Evolutionary conservation across 2,888 invertebrate species (phyloP), one percentile per base, ranked within the genome.

Genomic region (Scaptomyza flava): DNA sequence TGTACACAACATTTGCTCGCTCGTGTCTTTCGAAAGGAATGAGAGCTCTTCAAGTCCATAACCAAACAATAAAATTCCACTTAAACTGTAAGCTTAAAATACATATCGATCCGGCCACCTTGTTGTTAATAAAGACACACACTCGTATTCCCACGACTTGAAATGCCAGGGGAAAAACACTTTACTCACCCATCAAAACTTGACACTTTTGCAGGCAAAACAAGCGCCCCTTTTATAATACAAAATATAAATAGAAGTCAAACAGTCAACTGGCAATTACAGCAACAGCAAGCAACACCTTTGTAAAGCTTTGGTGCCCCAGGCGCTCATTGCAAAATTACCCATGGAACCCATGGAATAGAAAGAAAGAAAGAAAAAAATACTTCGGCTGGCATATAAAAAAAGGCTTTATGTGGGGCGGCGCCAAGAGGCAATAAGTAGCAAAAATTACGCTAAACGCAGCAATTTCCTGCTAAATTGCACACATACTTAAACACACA

Each of bases 381-480:
- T 60, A 62, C 59, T 68, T 64, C 45, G 51, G 79, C 87, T 51
- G 68, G 57, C 58, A 75, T 68, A 65, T 60, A 69, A 62, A 68
- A 71, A 59, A 57, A 17, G 68, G 73, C 68, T 62, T 73, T 57
- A 42, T 51, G 50, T 53, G 58, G 57, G 58, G 17, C 41, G 38
- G 14, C 47, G 84, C 66, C 74, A 71, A 79, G 72, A 72, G 84
- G 89, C 87, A 87, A 89, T 84, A 86, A 89, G 85, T 87, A 87
- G 87, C 87, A 87, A 85, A 79, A 74, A 79, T 81, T 79, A 86
- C 88, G 84, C 77, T 82, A 87, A 84, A 81, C 82, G 87, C 71
- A 85, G 83, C 83, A 83, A 87, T 87, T 83, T 87, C 79, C 85
- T 74, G 57, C 69, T 68, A 83, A 85, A 80, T 79, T 86, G 75